Evolutionary conservation across 2,888 invertebrate genomes (phyloP).

Genomic region (Metopia argyrocephala): DNA sequence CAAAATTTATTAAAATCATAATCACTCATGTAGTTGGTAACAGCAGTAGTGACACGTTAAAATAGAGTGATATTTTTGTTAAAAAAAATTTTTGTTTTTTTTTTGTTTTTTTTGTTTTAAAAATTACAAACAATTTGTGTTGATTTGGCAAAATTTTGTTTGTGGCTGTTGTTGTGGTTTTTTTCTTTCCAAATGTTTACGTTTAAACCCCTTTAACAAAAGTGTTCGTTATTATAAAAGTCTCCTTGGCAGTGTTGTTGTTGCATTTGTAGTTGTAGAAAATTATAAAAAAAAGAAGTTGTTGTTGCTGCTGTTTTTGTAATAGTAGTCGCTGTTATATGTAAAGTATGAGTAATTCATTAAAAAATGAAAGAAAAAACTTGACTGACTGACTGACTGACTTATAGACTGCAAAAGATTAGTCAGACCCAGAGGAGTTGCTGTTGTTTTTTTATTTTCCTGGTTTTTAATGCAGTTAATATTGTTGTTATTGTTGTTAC

Average conservation of each 20-base stretch:
- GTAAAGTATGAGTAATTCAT: conserved; percentile 60
- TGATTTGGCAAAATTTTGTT: conserved; percentile 52
- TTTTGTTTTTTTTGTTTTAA: not conserved
- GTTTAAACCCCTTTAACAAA: too few relatives aligned
- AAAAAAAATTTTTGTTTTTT: conserved; percentile 20
- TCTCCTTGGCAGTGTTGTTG: conserved; percentile 64
- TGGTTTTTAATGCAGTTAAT: conserved; percentile 52
- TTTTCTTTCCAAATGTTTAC: too few relatives aligned
- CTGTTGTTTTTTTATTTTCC: conserved; percentile 29
- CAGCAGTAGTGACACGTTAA: conserved; percentile 26
- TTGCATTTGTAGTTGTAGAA: conserved; percentile 43
- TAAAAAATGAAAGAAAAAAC: not conserved
- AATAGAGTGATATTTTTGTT: conserved; percentile 31
- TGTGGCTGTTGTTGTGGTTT: too few relatives aligned
- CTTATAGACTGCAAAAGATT: too few relatives aligned
- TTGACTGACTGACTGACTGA: conserved; percentile 1
- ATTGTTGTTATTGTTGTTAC: conserved; percentile 24
- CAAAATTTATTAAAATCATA: conserved; percentile 43
- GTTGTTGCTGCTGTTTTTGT: conserved; percentile 31
- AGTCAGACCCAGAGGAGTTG: conserved; percentile 65
- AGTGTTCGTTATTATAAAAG: too few relatives aligned
- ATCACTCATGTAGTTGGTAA: conserved; percentile 31
- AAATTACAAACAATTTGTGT: conserved; percentile 25
- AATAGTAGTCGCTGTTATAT: conserved; percentile 42
- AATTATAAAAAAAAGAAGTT: conserved; percentile 29